Evolutionary conservation across 2,888 invertebrate genomes (phyloP).

Genomic region (Ernsta delagoae): DNA sequence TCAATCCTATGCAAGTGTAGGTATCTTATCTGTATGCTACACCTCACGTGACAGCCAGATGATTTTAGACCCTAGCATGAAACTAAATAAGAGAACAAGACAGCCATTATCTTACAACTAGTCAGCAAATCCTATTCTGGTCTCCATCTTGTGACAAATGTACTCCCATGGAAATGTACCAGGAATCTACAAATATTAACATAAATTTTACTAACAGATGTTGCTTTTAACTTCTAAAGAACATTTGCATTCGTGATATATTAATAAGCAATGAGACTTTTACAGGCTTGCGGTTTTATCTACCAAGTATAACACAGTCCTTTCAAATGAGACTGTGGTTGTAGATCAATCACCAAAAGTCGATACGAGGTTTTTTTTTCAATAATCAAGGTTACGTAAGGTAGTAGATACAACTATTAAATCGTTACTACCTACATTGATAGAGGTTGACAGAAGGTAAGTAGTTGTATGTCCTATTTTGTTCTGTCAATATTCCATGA

Average conservation of each 20-base stretch:
- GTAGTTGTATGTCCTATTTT: too few species aligned
- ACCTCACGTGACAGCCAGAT: slow-evolving; percentile 11
- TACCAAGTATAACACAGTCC: neutral
- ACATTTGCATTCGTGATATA: slow-evolving; percentile 41
- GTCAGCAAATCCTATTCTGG: slow-evolving; percentile 64
- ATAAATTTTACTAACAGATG: slow-evolving; percentile 74
- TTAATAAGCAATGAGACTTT: slow-evolving; percentile 31
- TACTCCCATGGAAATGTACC: slow-evolving; percentile 61
- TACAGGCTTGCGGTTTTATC: slow-evolving; percentile 26
- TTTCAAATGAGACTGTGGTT: neutral
- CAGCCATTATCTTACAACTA: slow-evolving; percentile 48
- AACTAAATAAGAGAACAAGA: slow-evolving; percentile 26
- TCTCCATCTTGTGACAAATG: slow-evolving; percentile 71
- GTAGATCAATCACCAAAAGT: too few species aligned
- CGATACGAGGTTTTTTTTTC: too few species aligned
- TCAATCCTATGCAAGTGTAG: slow-evolving; percentile 14
- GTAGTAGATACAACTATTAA: too few species aligned
- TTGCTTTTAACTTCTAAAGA: slow-evolving; percentile 38
- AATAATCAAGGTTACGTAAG: too few species aligned
- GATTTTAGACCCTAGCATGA: slow-evolving; percentile 21
- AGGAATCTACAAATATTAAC: slow-evolving; percentile 63
- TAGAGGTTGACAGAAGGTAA: too few species aligned
- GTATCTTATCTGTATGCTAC: slow-evolving; percentile 25
- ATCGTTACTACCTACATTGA: too few species aligned
- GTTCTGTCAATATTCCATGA: too few species aligned